A percentile compares a stretch with the other conserved stretches of the same genome.
These are phyloP conservation scores for Aix galericulata DNA, from an alignment of 2,113 vertebrate genomes.

Conservation along the genomic window DNA sequence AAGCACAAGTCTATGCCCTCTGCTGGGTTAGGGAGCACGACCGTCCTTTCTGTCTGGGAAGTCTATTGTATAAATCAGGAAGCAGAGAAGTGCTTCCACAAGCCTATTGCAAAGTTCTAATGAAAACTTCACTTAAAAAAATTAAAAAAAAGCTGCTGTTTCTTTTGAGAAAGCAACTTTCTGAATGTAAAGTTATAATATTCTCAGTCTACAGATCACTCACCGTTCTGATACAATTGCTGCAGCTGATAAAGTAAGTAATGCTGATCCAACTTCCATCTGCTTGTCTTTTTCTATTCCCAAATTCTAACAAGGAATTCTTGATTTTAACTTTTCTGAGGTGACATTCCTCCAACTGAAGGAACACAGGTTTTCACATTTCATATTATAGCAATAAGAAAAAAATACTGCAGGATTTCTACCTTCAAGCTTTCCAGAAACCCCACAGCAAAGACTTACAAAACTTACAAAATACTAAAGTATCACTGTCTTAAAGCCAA, in stretches of 20 bases:
- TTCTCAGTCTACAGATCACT: not conserved
- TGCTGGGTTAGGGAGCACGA: rapidly evolving
- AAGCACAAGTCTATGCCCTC: not conserved
- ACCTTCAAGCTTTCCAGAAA: not conserved
- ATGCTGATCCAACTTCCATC: not conserved
- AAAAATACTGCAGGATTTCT: not conserved
- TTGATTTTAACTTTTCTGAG: not conserved
- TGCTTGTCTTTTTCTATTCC: not conserved
- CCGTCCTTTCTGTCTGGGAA: not conserved
- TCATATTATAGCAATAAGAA: not conserved
- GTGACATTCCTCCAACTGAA: not conserved
- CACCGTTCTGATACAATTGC: not conserved
- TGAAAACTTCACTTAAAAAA: not conserved
- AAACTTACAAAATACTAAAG: not conserved
- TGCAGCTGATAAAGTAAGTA: not conserved
- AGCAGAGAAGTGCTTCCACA: not conserved
- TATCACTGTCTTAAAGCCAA: not conserved
- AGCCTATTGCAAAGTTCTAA: not conserved
- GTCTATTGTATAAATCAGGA: rapidly evolving
- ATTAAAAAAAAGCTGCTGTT: not conserved
- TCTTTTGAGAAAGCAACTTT: not conserved
- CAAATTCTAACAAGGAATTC: not conserved
- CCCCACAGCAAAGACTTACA: not conserved
- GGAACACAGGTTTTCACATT: not conserved
- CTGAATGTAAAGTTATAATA: not conserved